Conservation (phyloP, 2,888 invertebrate genomes). For the Lasioglossum oenotherae region DNA sequence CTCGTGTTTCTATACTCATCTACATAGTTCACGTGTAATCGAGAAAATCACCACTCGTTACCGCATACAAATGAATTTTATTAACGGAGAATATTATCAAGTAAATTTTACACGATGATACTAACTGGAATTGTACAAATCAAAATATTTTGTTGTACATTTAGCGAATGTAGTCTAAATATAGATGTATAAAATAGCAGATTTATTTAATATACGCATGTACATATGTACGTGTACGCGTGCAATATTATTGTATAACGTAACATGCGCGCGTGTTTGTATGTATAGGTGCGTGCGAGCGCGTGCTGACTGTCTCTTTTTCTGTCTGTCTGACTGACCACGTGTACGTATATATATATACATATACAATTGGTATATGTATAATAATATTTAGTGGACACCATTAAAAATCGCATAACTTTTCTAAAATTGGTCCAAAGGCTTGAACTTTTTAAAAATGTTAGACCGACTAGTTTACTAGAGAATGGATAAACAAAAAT, state of each 20-base stretch:
- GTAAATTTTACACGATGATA: conserved; percentile 17
- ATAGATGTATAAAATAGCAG: conserved; percentile 49
- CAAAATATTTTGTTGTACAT: conserved; percentile 36
- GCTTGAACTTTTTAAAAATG: no score
- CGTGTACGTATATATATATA: neutral
- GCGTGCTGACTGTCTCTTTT: neutral
- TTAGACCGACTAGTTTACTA: no score
- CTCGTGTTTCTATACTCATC: conserved; percentile 13
- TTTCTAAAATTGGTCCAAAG: no score
- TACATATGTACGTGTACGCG: neutral
- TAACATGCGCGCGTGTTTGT: neutral
- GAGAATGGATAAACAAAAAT: no score
- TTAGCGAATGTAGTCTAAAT: conserved; percentile 52
- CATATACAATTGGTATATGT: no score
- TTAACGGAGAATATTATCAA: neutral
- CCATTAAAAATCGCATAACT: no score
- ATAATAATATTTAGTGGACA: no score
- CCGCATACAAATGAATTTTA: neutral
- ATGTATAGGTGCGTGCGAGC: neutral
- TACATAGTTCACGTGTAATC: neutral
- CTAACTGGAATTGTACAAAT: conserved; percentile 27
- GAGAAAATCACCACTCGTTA: neutral
- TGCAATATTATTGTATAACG: neutral
- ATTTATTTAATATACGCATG: conserved; percentile 28
- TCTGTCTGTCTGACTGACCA: neutral